phyloP scores from a whole-genome alignment of 2,888 invertebrate genomes.

The Drosophila kanekoi region DNA sequence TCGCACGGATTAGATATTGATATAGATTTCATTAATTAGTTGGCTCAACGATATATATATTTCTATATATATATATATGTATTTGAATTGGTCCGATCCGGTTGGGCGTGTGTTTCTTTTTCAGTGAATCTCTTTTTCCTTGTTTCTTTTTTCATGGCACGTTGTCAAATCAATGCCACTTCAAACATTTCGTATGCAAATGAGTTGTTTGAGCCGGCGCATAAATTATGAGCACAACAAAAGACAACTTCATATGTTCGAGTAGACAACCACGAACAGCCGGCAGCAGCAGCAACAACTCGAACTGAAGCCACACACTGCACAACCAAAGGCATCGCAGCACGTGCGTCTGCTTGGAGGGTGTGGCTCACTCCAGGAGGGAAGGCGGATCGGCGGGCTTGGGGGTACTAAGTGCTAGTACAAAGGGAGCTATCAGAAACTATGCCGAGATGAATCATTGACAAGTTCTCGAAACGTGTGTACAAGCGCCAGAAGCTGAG shows the following conservation, averaged over 20 bases:
- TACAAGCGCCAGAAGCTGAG: background rate
- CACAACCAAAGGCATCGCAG: slow-evolving; percentile 8
- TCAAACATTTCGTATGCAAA: slow-evolving; percentile 75
- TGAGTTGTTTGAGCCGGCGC: slow-evolving; percentile 52
- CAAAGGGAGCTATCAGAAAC: too few species aligned
- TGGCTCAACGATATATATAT: slow-evolving; percentile 31
- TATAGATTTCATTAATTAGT: slow-evolving; percentile 78
- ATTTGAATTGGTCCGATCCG: slow-evolving; percentile 25
- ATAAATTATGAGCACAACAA: slow-evolving; percentile 69
- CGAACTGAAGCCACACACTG: background rate
- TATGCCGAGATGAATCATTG: too few species aligned
- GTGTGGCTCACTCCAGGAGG: slow-evolving; percentile 1
- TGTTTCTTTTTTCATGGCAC: slow-evolving; percentile 32
- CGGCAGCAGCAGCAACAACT: slow-evolving; percentile 26
- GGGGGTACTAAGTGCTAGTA: background rate
- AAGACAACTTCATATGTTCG: slow-evolving; percentile 62
- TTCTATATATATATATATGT: slow-evolving; percentile 3
- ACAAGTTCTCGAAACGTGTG: too few species aligned
- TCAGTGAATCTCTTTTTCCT: slow-evolving; percentile 18
- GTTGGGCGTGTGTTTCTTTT: slow-evolving; percentile 34
- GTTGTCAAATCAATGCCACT: slow-evolving; percentile 77
- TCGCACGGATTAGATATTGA: slow-evolving; percentile 68
- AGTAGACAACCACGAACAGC: slow-evolving; percentile 22
- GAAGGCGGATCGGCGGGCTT: background rate
- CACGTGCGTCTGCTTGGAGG: slow-evolving; percentile 23